Evolutionary conservation across 2,113 vertebrate species (phyloP).

Genomic region (Aleadryas rufinucha): DNA sequence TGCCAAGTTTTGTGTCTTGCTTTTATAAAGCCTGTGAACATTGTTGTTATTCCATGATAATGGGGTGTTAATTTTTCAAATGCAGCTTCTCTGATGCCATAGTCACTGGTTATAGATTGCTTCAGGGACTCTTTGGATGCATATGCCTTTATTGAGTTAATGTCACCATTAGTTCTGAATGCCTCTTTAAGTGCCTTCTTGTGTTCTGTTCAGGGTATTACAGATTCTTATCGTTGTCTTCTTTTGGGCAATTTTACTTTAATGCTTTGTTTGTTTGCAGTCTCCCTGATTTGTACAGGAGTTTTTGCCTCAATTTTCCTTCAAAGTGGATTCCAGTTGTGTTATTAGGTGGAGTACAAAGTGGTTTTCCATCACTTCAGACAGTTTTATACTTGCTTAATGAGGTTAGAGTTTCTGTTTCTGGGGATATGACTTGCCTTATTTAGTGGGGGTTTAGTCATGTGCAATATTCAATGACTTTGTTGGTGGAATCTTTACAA

Average conservation of each 20-base stretch:
- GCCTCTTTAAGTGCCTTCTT: constrained; percentile 56
- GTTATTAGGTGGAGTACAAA: constrained; percentile 52
- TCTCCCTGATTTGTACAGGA: constrained; percentile 44
- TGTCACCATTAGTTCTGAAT: constrained; percentile 67
- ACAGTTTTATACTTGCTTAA: constrained; percentile 66
- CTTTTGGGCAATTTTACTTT: constrained; percentile 64
- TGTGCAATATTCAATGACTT: not conserved
- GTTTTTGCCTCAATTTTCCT: constrained; percentile 57
- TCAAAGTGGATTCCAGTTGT: constrained; percentile 52
- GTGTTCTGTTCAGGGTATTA: constrained; percentile 43
- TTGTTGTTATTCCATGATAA: constrained; percentile 23
- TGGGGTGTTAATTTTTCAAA: constrained; percentile 57
- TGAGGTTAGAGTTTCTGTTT: constrained; percentile 58
- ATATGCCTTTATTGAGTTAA: constrained; percentile 60
- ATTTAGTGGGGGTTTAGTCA: constrained; percentile 44
- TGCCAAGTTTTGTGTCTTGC: not conserved
- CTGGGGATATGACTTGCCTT: constrained; percentile 8
- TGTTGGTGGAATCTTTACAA: not conserved
- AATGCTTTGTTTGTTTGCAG: constrained; percentile 65
- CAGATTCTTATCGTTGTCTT: constrained; percentile 52
- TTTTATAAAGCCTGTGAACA: not conserved
- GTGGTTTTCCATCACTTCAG: constrained; percentile 61
- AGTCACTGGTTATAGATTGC: constrained; percentile 34
- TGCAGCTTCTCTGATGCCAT: constrained; percentile 9
- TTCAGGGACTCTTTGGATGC: constrained; percentile 49